These are phyloP conservation scores for Sarotherodon lohbergeri DNA, from an alignment of 2,113 vertebrate genomes.

Conservation along the genomic window DNA sequence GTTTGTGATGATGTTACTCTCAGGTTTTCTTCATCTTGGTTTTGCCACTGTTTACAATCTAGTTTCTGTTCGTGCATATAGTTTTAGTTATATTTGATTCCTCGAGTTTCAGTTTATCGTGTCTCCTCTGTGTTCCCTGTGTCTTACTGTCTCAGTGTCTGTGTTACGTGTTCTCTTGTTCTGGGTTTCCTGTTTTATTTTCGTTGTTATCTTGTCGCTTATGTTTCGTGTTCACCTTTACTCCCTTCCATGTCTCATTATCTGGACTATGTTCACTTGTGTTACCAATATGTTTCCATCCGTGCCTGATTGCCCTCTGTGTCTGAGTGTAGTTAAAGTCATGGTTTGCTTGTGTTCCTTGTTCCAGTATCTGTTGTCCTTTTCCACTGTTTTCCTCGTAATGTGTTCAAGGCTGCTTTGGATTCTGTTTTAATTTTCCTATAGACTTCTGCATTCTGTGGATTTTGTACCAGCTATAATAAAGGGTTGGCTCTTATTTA, in stretches of 20 bases:
- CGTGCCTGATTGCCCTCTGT: background rate
- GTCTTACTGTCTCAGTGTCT: background rate
- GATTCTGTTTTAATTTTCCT: background rate
- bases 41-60: background rate
- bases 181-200: background rate
- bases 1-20: background rate
- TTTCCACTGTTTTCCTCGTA: background rate
- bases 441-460: background rate
- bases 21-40: background rate
- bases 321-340: background rate
- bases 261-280: background rate
- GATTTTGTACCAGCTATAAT: background rate
- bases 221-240: rapidly evolving
- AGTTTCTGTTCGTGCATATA: background rate
- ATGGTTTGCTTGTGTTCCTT: background rate
- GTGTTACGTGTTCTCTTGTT: background rate
- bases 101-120: background rate
- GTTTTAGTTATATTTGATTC: background rate
- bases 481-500: background rate
- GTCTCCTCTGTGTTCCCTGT: background rate
- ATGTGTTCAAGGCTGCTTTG: background rate
- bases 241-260: background rate
- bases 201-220: background rate
- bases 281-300: background rate
- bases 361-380: background rate